These are phyloP conservation scores for Drosophila quadrilineata DNA, from an alignment of 1,140 invertebrate genomes.

Conservation along the genomic window DNA sequence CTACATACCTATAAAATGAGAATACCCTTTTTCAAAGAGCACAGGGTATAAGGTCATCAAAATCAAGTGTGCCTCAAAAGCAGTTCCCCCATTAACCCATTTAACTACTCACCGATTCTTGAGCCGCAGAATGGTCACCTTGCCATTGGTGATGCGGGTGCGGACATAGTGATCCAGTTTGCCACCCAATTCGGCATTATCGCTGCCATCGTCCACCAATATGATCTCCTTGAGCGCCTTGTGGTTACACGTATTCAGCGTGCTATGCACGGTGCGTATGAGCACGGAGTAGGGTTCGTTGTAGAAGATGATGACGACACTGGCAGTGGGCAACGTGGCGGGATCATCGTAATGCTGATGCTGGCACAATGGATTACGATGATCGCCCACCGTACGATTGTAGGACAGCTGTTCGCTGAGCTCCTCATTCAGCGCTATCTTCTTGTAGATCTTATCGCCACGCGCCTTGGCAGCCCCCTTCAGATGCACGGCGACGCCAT, in stretches of 20 bases:
- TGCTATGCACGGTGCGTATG: constrained; percentile 92
- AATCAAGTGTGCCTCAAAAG: too few species aligned
- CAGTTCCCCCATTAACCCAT: neutral
- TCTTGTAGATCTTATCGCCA: constrained; percentile 86
- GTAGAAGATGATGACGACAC: constrained; percentile 93
- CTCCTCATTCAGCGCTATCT: constrained; percentile 91
- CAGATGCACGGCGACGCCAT: constrained; percentile 85
- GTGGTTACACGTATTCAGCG: constrained; percentile 89
- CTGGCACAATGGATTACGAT: constrained; percentile 82
- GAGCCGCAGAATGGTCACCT: constrained; percentile 90
- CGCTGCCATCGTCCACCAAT: constrained; percentile 94
- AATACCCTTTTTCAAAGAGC: too few species aligned
- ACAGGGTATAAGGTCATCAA: too few species aligned
- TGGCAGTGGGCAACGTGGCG: constrained; percentile 82
- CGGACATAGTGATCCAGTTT: constrained; percentile 90
- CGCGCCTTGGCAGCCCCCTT: constrained; percentile 82
- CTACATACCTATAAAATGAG: too few species aligned
- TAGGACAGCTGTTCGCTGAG: constrained; percentile 91
- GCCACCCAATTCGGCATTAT: constrained; percentile 88
- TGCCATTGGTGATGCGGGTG: constrained; percentile 84
- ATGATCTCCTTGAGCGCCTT: constrained; percentile 91
- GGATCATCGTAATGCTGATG: constrained; percentile 81
- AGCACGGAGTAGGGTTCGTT: constrained; percentile 94
- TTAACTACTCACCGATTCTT: constrained; percentile 85
- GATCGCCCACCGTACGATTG: constrained; percentile 87